phyloP scores from a whole-genome alignment of 2,797 vertebrate species.

The Gadopsis bispinosus region DNA sequence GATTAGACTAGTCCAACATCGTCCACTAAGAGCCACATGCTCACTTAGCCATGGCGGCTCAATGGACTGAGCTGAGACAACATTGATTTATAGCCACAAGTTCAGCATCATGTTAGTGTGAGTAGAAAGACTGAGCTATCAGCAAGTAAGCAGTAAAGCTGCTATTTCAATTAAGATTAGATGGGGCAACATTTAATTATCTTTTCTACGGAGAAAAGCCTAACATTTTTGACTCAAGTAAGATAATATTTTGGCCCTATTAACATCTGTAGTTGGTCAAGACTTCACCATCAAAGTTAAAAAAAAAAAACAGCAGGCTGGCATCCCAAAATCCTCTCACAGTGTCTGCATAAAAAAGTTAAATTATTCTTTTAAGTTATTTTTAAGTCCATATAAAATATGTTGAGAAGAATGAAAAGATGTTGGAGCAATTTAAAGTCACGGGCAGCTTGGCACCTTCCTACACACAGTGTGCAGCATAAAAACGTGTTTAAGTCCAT shows the following conservation, averaged over 20 bases:
- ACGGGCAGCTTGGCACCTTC: background rate
- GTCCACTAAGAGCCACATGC: background rate
- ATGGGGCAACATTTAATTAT: background rate
- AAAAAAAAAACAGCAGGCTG: background rate
- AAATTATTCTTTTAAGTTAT: too few relatives aligned
- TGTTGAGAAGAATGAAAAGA: background rate
- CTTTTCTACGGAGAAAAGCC: background rate
- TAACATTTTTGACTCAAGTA: background rate
- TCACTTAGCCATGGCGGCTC: conserved; percentile 14
- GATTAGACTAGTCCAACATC: background rate
- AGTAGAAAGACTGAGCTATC: background rate
- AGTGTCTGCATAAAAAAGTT: background rate
- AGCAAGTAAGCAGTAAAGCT: background rate
- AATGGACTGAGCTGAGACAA: conserved; percentile 14
- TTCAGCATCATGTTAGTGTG: background rate
- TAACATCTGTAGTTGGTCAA: background rate
- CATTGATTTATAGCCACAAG: conserved; percentile 17
- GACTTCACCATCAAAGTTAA: background rate
- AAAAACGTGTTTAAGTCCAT: background rate
- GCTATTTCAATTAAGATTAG: background rate
- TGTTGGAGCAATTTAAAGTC: background rate
- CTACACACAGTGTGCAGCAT: background rate
- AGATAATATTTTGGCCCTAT: background rate
- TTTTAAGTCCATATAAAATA: background rate
- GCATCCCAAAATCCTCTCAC: background rate